phyloP scores from a whole-genome alignment of 2,797 vertebrate species.

The Notolabrus celidotus region DNA sequence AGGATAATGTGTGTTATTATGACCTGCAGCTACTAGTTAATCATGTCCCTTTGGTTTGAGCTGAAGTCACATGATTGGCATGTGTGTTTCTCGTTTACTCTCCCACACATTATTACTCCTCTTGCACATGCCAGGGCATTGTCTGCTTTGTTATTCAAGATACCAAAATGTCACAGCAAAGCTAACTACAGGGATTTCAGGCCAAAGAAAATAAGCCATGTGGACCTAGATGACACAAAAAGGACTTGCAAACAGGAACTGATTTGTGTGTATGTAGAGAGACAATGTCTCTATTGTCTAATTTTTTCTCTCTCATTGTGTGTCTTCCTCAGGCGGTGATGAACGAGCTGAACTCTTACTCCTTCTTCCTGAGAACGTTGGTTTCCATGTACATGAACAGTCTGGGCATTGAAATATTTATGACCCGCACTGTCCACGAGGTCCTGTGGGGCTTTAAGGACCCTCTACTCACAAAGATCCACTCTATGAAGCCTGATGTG shows the following conservation, averaged over 20 bases:
- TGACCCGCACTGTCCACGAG: constrained; percentile 84
- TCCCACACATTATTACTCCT: neutral
- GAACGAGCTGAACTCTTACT: constrained; percentile 83
- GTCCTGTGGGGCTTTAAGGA: constrained; percentile 88
- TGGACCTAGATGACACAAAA: neutral
- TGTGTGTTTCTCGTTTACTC: constrained; percentile 5
- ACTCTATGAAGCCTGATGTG: constrained; percentile 80
- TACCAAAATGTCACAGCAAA: constrained; percentile 9
- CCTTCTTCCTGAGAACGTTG: constrained; percentile 67
- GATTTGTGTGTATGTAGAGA: neutral
- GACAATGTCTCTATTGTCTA: neutral
- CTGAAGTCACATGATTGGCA: constrained; percentile 8
- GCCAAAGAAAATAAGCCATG: neutral
- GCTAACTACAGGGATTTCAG: neutral
- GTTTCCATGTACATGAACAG: constrained; percentile 79
- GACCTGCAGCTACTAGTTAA: neutral
- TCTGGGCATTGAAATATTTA: constrained; percentile 78
- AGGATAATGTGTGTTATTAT: constrained; percentile 20
- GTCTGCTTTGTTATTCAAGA: constrained; percentile 29
- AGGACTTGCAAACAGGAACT: neutral
- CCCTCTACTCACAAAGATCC: constrained; percentile 82
- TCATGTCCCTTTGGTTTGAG: neutral
- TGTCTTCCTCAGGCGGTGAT: constrained; percentile 78
- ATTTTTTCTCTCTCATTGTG: neutral
- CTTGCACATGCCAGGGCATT: constrained; percentile 8